Percentiles rank a stretch among this genome's conserved stretches.
phyloP scores from a whole-genome alignment of 2,797 vertebrate genomes.

The Craterocephalus amniculus region DNA sequence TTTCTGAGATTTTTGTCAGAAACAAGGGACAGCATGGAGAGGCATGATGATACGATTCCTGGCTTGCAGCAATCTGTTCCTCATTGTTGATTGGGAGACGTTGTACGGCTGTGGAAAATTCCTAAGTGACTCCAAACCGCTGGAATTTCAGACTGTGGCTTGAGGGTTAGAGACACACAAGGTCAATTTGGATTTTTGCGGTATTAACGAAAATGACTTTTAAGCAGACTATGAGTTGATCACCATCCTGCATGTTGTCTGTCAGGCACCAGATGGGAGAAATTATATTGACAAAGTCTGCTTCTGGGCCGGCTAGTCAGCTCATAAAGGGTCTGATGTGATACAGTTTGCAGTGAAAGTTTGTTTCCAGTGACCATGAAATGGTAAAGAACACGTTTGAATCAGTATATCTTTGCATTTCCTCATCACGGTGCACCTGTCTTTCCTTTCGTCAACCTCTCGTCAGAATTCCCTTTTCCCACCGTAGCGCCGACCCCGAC shows the following conservation, averaged over 20 bases:
- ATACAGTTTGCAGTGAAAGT: constrained; percentile 15
- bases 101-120: constrained; percentile 83
- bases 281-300: constrained; percentile 49
- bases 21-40: constrained; percentile 72
- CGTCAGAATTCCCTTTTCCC: constrained; percentile 92
- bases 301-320: constrained; percentile 19
- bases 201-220: constrained; percentile 74
- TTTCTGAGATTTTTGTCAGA: constrained; percentile 64
- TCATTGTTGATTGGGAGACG: constrained; percentile 83
- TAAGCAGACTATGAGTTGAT: constrained; percentile 56
- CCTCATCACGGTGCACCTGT: constrained; percentile 4
- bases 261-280: constrained; percentile 52
- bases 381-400: background rate
- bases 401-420: background rate
- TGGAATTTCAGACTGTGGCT: constrained; percentile 84
- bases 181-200: constrained; percentile 78
- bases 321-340: constrained; percentile 5
- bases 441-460: constrained; percentile 11
- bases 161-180: constrained; percentile 80
- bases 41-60: constrained; percentile 74
- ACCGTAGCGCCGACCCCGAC: constrained; percentile 86
- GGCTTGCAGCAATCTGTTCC: constrained; percentile 79
- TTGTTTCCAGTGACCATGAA: background rate
- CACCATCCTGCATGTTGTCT: constrained; percentile 45
- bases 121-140: constrained; percentile 82